A percentile compares a stretch with the other conserved stretches of the same genome.
Conservation (phyloP, 2,113 vertebrate genomes). For the Garra rufa region DNA sequence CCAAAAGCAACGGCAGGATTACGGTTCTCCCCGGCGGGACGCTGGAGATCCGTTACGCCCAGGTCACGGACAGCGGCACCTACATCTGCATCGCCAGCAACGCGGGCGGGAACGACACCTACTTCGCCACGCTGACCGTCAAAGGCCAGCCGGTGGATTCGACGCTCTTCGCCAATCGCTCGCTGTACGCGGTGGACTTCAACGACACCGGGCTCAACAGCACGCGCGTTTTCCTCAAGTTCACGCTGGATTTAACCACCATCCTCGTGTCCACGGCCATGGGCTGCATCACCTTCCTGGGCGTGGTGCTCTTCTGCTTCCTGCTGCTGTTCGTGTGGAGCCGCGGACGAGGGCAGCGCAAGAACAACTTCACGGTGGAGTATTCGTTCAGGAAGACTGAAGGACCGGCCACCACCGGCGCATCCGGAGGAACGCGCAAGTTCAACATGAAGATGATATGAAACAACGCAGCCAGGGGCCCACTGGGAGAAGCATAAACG, state of each 20-base stretch:
- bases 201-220: slow-evolving; percentile 89
- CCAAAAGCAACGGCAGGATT: slow-evolving; percentile 79
- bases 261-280: slow-evolving; percentile 98
- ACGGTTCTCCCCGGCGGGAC: slow-evolving; percentile 87
- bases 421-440: slow-evolving; percentile 90
- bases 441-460: slow-evolving; percentile 99
- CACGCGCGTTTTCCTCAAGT: slow-evolving; percentile 89
- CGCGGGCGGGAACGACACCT: slow-evolving; percentile 95
- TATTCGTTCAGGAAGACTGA: slow-evolving; percentile 97
- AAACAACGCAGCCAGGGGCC: slow-evolving; percentile 84
- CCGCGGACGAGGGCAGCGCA: slow-evolving; percentile 94
- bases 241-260: slow-evolving; percentile 95
- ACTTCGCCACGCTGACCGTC: slow-evolving; percentile 91
- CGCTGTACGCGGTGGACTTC: slow-evolving; percentile 82
- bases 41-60: slow-evolving; percentile 88
- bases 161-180: slow-evolving; percentile 80
- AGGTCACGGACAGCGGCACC: slow-evolving; percentile 93
- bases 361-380: slow-evolving; percentile 96
- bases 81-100: slow-evolving; percentile 98
- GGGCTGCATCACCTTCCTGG: slow-evolving; percentile 99
- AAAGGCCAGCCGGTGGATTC: slow-evolving; percentile 75
- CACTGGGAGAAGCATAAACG: slow-evolving; percentile 77
- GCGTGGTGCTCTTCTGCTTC: slow-evolving; percentile 98
- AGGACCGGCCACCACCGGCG: slow-evolving; percentile 77
- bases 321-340: slow-evolving; percentile 98